A percentile compares a stretch with the other conserved stretches of the same genome.
Evolutionary conservation across 2,113 vertebrate species (phyloP).

Genomic region (Clarias gariepinus): DNA sequence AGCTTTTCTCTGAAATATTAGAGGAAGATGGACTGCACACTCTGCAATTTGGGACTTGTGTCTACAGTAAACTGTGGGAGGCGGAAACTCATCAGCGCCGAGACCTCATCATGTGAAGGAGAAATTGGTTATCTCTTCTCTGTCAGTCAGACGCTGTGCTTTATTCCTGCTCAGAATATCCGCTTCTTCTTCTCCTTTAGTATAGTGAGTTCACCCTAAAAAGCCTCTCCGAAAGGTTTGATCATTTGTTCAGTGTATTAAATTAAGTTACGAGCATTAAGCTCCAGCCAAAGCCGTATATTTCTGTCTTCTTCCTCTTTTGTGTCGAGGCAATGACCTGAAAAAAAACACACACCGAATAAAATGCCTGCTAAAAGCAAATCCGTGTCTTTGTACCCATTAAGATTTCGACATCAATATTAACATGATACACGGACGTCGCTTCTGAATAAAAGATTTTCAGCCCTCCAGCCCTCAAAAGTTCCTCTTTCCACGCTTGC

Average conservation of each 20-base stretch:
- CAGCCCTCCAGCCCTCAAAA: neutral
- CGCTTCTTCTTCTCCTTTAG: slow-evolving; percentile 23
- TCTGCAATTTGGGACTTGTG: neutral
- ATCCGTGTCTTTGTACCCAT: neutral
- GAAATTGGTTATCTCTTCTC: slow-evolving; percentile 38
- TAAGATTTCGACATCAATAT: slow-evolving; percentile 8
- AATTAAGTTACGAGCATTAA: slow-evolving; percentile 7
- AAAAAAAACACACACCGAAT: neutral
- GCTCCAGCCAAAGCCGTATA: neutral
- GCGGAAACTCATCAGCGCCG: slow-evolving; percentile 30
- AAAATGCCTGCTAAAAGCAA: slow-evolving; percentile 8
- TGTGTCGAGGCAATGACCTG: neutral
- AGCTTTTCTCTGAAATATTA: neutral
- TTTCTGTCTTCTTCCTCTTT: neutral
- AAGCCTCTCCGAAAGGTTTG: slow-evolving; percentile 3
- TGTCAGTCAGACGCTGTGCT: slow-evolving; percentile 40
- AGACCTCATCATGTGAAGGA: slow-evolving; percentile 34
- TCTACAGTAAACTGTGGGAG: neutral
- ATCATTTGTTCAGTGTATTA: neutral
- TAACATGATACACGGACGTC: neutral
- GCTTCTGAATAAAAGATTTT: slow-evolving; percentile 1
- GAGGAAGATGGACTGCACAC: slow-evolving; percentile 8
- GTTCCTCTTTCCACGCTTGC: neutral
- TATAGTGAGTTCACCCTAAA: neutral
- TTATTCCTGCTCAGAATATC: neutral